A percentile compares a stretch with the other conserved stretches of the same genome.
These are phyloP conservation scores for Cephonodes hylas DNA, from an alignment of 2,888 invertebrate genomes.

Conservation along the genomic window DNA sequence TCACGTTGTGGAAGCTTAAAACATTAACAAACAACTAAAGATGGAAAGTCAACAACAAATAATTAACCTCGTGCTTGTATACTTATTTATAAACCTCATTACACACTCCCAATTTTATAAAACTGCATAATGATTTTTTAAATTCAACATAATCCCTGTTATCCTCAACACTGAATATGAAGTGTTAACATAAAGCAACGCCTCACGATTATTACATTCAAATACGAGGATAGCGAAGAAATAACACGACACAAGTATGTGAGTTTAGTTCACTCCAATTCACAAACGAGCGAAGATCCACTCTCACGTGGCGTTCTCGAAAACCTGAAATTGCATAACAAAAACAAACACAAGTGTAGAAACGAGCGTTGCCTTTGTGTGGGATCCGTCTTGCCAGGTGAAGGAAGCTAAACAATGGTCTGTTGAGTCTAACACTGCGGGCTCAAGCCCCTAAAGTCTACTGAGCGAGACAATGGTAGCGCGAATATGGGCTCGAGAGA, in stretches of 20 bases:
- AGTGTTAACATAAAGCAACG: neutral
- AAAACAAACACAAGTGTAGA: constrained; percentile 74
- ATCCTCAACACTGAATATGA: neutral
- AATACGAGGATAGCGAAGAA: neutral
- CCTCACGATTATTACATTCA: neutral
- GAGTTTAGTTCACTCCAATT: constrained; percentile 48
- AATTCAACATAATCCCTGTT: no score
- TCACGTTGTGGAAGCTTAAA: no score
- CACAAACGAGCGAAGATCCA: constrained; percentile 65
- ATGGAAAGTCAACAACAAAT: no score
- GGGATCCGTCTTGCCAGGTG: constrained; percentile 72
- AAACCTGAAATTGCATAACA: constrained; percentile 78
- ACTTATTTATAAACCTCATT: no score
- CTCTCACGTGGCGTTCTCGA: constrained; percentile 59
- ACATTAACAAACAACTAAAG: no score
- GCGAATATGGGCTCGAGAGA: constrained; percentile 72
- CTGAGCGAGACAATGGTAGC: constrained; percentile 71
- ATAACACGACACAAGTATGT: constrained; percentile 7
- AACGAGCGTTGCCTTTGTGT: constrained; percentile 73
- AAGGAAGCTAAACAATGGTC: constrained; percentile 77
- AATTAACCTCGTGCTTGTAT: no score
- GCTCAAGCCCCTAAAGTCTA: constrained; percentile 71
- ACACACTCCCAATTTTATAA: no score
- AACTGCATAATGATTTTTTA: no score
- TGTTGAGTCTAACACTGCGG: constrained; percentile 61